A percentile compares a stretch with the other conserved stretches of the same genome.
Evolutionary conservation across 2,888 invertebrate genomes (phyloP).

Genomic region (Lithosia quadra): DNA sequence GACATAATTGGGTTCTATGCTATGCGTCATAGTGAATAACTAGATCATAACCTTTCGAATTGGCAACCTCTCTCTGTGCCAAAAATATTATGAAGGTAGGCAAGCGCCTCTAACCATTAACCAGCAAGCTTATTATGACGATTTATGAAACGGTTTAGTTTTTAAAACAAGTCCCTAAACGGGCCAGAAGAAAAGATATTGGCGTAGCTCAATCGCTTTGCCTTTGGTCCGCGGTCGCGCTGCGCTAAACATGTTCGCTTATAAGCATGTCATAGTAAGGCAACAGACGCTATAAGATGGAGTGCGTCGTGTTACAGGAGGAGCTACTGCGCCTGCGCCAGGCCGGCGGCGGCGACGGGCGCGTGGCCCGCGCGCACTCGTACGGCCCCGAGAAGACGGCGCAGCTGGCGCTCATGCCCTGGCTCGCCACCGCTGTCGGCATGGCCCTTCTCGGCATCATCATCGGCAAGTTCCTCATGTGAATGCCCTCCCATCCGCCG

Average conservation of each 20-base stretch:
- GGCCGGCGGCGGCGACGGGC: conserved; percentile 70
- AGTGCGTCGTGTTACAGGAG: conserved; percentile 78
- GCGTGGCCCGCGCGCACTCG: conserved; percentile 74
- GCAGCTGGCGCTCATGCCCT: conserved; percentile 87
- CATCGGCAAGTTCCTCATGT: conserved; percentile 94
- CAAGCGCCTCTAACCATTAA: not conserved
- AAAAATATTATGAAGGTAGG: not conserved
- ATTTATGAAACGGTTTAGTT: no score
- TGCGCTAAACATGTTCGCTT: no score
- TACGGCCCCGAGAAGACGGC: conserved; percentile 87
- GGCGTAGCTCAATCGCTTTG: no score
- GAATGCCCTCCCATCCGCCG: conserved; percentile 81
- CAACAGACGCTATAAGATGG: not conserved
- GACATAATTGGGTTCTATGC: not conserved
- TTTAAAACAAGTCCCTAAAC: no score
- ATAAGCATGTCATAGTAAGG: no score
- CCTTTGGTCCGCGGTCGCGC: no score
- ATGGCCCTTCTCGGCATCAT: conserved; percentile 91
- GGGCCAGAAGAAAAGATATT: no score
- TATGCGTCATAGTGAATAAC: not conserved
- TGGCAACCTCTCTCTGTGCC: not conserved
- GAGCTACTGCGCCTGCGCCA: conserved; percentile 89
- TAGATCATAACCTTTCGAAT: not conserved
- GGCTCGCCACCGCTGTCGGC: conserved; percentile 89
- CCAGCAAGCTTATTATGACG: no score